Percentiles rank a stretch among this genome's conserved stretches.
These are phyloP conservation scores for Clarias gariepinus DNA, from an alignment of 2,113 vertebrate species.

Conservation along the genomic window DNA sequence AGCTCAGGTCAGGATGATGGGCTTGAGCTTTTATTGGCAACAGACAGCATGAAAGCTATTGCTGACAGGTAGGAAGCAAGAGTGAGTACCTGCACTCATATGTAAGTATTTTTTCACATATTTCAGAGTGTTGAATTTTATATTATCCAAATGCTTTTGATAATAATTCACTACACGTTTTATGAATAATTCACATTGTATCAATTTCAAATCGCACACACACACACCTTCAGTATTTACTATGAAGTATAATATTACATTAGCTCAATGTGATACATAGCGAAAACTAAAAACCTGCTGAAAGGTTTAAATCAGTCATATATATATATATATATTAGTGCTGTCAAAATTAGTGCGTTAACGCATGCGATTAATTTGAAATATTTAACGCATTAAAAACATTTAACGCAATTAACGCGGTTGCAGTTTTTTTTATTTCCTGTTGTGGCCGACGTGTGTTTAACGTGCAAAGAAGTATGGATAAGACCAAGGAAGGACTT, in stretches of 20 bases:
- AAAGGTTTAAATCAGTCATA: slow-evolving; percentile 2
- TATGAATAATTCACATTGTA: slow-evolving; percentile 50
- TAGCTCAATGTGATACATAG: slow-evolving; percentile 10
- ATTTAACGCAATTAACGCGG: too few species aligned
- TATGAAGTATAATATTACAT: slow-evolving; percentile 16
- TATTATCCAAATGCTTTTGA: slow-evolving; percentile 46
- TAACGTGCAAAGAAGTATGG: too few species aligned
- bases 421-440: too few species aligned
- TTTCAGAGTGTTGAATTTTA: slow-evolving; percentile 41
- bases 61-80: slow-evolving; percentile 16
- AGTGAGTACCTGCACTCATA: background rate
- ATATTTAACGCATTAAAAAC: too few species aligned
- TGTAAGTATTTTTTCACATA: slow-evolving; percentile 6
- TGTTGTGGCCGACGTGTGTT: too few species aligned
- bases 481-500: too few species aligned
- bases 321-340: too few species aligned
- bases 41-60: slow-evolving; percentile 36
- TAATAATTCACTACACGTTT: slow-evolving; percentile 44
- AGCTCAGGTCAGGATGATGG: slow-evolving; percentile 42
- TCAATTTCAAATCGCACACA: slow-evolving; percentile 38
- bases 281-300: background rate
- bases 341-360: too few species aligned
- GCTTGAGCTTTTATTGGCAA: slow-evolving; percentile 50
- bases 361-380: too few species aligned
- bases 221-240: slow-evolving; percentile 10